Conservation (phyloP, 2,797 vertebrate genomes). For the Myoxocephalus aenaeus region DNA sequence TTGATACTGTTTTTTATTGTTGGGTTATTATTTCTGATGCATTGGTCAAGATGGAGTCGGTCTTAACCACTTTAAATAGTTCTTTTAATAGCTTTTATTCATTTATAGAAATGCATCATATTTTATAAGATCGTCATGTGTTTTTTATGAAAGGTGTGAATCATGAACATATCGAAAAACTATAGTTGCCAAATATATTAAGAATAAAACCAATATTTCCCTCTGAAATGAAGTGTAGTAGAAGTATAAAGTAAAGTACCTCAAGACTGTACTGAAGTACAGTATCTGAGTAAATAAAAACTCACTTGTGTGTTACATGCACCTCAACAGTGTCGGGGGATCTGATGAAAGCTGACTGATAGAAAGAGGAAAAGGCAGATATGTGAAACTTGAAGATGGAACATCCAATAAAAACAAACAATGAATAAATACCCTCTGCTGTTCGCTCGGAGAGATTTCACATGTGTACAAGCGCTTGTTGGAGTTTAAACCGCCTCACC, state of each 20-base stretch:
- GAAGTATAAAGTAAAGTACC: background rate
- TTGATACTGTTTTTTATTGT: background rate
- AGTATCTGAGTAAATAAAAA: background rate
- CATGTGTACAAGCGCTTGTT: slow-evolving; percentile 9
- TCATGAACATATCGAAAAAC: background rate
- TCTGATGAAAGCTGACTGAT: background rate
- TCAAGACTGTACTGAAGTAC: background rate
- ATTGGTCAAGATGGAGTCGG: background rate
- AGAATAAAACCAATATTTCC: too few species aligned
- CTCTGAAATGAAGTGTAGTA: too few species aligned
- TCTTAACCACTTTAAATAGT: background rate
- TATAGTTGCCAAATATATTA: background rate
- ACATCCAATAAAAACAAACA: slow-evolving; percentile 25
- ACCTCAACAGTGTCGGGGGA: too few species aligned
- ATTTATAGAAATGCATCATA: background rate
- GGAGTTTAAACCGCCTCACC: background rate
- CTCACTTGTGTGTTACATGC: background rate
- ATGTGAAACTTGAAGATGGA: background rate
- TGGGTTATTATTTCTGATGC: background rate
- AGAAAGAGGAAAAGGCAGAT: slow-evolving; percentile 14
- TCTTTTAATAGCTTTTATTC: background rate
- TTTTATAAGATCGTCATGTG: background rate
- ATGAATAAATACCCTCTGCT: background rate
- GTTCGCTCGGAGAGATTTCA: background rate
- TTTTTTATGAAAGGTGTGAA: background rate